Conservation (phyloP, 2,113 vertebrate genomes). For the Phasianus colchicus region DNA sequence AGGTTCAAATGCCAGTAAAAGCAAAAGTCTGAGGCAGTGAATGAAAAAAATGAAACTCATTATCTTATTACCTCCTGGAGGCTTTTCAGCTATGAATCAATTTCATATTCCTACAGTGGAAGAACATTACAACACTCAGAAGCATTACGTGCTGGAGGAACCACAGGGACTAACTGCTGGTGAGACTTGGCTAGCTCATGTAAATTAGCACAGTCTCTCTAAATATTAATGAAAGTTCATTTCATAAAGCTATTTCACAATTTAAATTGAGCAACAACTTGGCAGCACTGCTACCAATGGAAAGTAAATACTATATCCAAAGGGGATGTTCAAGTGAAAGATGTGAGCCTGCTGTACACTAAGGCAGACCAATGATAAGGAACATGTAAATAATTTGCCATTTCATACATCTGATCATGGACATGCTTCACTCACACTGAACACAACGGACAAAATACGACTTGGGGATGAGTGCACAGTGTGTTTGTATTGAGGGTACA, state of each 20-base stretch:
- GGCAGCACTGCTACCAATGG: neutral
- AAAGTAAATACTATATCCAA: neutral
- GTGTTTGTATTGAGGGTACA: neutral
- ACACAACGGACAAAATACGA: neutral
- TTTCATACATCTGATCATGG: neutral
- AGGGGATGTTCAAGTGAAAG: neutral
- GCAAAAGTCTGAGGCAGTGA: neutral
- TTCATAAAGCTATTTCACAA: neutral
- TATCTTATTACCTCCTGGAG: slow-evolving; percentile 23
- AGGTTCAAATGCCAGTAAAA: neutral
- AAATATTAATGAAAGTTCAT: slow-evolving; percentile 9
- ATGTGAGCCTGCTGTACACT: neutral
- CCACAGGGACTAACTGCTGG: neutral
- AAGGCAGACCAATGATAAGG: neutral
- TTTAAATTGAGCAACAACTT: slow-evolving; percentile 15
- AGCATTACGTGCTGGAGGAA: neutral
- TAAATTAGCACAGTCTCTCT: neutral
- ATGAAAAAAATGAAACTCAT: slow-evolving; percentile 13
- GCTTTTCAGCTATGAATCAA: slow-evolving; percentile 2
- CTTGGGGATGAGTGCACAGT: neutral
- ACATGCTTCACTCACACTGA: neutral
- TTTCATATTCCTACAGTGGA: neutral
- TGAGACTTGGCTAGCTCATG: neutral
- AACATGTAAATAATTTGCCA: neutral
- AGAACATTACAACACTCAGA: neutral